phyloP scores from a whole-genome alignment of 2,797 vertebrate species.

The Phalloptychus januarius region DNA sequence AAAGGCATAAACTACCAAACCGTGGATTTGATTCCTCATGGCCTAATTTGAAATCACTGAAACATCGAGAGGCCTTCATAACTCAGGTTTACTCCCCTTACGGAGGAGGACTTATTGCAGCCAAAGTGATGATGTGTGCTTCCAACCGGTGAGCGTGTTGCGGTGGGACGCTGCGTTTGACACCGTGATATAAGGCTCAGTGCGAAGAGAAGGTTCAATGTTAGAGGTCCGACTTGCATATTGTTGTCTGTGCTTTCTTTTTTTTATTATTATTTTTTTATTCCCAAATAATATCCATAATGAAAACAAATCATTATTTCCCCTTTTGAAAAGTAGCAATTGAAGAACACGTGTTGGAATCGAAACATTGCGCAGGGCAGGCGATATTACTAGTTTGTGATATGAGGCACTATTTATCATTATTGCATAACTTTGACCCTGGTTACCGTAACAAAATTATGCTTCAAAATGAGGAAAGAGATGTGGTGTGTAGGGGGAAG shows the following conservation, averaged over 20 bases:
- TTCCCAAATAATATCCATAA: slow-evolving; percentile 26
- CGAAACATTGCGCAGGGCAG: slow-evolving; percentile 55
- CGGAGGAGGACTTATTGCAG: slow-evolving; percentile 68
- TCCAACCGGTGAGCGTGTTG: slow-evolving; percentile 63
- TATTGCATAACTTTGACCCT: slow-evolving; percentile 92
- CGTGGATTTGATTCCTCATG: slow-evolving; percentile 50
- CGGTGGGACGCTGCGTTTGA: slow-evolving; percentile 67
- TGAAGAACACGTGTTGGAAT: slow-evolving; percentile 59
- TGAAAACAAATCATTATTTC: slow-evolving; percentile 26
- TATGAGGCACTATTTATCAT: slow-evolving; percentile 85
- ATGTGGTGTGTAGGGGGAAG: slow-evolving; percentile 48
- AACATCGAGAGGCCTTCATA: slow-evolving; percentile 52
- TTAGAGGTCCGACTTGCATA: slow-evolving; percentile 78
- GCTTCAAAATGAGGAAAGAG: slow-evolving; percentile 82
- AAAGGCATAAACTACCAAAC: slow-evolving; percentile 66
- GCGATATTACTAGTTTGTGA: slow-evolving; percentile 72
- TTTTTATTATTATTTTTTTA: not conserved
- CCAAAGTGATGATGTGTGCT: slow-evolving; percentile 66
- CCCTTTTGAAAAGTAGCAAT: slow-evolving; percentile 59
- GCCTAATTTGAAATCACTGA: slow-evolving; percentile 50
- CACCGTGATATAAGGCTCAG: slow-evolving; percentile 80
- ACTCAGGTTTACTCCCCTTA: slow-evolving; percentile 44
- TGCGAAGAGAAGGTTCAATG: slow-evolving; percentile 70
- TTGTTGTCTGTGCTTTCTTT: slow-evolving; percentile 71
- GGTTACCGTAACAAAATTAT: slow-evolving; percentile 88